These are phyloP conservation scores for Petrophora chlorosata DNA, from an alignment of 2,888 invertebrate genomes.

Conservation along the genomic window DNA sequence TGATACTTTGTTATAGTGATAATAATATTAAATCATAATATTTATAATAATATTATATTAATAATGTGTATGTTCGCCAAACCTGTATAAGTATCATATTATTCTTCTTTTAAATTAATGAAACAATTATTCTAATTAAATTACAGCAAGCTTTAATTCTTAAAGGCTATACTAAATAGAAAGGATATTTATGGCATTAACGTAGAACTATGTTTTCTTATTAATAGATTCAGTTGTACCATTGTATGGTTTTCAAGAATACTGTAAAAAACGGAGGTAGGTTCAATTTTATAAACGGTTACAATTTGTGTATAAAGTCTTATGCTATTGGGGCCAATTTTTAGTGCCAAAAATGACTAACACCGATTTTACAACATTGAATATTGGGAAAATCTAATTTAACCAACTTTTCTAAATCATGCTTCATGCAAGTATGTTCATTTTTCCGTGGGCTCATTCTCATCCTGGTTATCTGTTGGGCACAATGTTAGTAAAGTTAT, in stretches of 20 bases:
- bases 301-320: slow-evolving; percentile 27
- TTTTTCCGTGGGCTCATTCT: slow-evolving; percentile 39
- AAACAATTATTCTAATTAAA: too few relatives aligned
- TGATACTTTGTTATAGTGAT: too few relatives aligned
- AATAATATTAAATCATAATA: too few relatives aligned
- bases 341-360: slow-evolving; percentile 43
- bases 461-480: slow-evolving; percentile 47
- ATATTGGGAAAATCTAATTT: slow-evolving; percentile 36
- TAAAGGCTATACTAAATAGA: too few relatives aligned
- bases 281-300: slow-evolving; percentile 29
- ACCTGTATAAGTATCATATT: too few relatives aligned
- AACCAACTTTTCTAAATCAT: slow-evolving; percentile 35
- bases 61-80: too few relatives aligned
- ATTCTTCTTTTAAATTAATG: too few relatives aligned
- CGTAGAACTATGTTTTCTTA: background rate
- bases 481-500: slow-evolving; percentile 51
- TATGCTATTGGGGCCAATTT: slow-evolving; percentile 52
- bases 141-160: background rate
- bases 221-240: background rate
- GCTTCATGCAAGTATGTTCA: slow-evolving; percentile 47
- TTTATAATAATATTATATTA: too few relatives aligned
- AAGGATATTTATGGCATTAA: slow-evolving; percentile 1
- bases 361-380: slow-evolving; percentile 44
- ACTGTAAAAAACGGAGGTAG: slow-evolving; percentile 34
- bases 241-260: slow-evolving; percentile 26